phyloP scores from a whole-genome alignment of 2,888 invertebrate genomes.

The Hermaeophaga mercurialis region DNA sequence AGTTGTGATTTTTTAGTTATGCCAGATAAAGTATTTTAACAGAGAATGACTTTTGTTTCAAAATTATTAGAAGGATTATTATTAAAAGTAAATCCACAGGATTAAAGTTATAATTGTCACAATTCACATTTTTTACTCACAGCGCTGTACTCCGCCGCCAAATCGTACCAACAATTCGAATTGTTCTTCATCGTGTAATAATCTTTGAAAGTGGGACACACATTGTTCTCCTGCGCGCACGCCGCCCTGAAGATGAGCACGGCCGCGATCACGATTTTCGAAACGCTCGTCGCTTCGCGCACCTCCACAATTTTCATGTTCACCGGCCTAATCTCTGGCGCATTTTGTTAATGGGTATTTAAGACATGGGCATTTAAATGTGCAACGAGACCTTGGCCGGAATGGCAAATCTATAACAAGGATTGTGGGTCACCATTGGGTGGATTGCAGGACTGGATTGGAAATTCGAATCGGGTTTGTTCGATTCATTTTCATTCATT shows the following conservation, averaged over 20 bases:
- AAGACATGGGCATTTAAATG: constrained; percentile 34
- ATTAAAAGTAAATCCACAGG: too few species aligned
- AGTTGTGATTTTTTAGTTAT: too few species aligned
- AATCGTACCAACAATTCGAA: constrained; percentile 53
- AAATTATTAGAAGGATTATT: too few species aligned
- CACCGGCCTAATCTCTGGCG: constrained; percentile 16
- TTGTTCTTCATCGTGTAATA: constrained; percentile 52
- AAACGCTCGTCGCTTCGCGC: not conserved
- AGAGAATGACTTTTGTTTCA: too few species aligned
- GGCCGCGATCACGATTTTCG: constrained; percentile 13
- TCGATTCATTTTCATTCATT: too few species aligned
- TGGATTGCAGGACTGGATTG: too few species aligned
- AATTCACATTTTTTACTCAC: too few species aligned
- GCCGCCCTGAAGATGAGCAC: constrained; percentile 19
- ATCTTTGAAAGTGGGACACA: constrained; percentile 53
- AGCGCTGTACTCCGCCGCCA: constrained; percentile 48
- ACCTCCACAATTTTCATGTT: constrained; percentile 25
- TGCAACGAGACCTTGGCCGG: constrained; percentile 33
- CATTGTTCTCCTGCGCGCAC: constrained; percentile 46
- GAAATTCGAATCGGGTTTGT: too few species aligned
- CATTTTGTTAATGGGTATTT: constrained; percentile 32
- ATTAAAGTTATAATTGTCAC: too few species aligned
- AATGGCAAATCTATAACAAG: constrained; percentile 30
- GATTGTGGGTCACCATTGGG: too few species aligned
- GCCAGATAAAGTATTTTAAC: too few species aligned